Percentiles rank a stretch among this genome's conserved stretches.
Evolutionary conservation across 2,888 invertebrate species (phyloP).

Genomic region (Erpobdella octoculata): DNA sequence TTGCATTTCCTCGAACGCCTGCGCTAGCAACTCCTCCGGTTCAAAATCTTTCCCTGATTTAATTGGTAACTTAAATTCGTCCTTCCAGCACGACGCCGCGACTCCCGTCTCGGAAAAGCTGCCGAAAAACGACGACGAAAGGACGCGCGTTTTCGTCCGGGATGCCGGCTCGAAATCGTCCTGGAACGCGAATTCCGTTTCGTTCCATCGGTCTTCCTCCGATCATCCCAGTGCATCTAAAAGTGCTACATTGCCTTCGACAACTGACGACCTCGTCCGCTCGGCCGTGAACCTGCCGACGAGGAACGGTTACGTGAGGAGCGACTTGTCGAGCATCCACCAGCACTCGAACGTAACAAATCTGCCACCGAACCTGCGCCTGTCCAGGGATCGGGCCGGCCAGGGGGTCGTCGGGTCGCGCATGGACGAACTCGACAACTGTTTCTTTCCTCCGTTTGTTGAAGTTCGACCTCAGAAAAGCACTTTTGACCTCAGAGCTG

Average conservation of each 20-base stretch:
- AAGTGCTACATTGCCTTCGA: background rate
- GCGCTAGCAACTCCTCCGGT: background rate
- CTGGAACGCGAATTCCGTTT: no score
- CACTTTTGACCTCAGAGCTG: conserved; percentile 8
- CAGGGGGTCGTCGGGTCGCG: background rate
- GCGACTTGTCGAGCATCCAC: background rate
- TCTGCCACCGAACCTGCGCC: no score
- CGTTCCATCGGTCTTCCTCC: no score
- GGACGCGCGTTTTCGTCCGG: background rate
- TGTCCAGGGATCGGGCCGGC: background rate
- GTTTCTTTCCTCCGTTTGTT: background rate
- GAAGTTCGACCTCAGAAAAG: background rate
- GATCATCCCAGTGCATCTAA: background rate
- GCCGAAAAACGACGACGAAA: background rate
- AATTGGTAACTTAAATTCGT: background rate
- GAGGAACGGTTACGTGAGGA: background rate
- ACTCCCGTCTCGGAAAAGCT: background rate
- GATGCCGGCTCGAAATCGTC: background rate
- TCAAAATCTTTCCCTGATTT: background rate
- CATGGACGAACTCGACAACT: conserved; percentile 1
- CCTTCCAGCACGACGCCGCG: background rate
- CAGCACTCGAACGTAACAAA: background rate
- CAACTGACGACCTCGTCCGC: background rate
- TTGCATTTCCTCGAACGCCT: background rate
- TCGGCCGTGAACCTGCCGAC: background rate